Conservation (phyloP, 2,888 invertebrate species). For the Halictus ligatus region DNA sequence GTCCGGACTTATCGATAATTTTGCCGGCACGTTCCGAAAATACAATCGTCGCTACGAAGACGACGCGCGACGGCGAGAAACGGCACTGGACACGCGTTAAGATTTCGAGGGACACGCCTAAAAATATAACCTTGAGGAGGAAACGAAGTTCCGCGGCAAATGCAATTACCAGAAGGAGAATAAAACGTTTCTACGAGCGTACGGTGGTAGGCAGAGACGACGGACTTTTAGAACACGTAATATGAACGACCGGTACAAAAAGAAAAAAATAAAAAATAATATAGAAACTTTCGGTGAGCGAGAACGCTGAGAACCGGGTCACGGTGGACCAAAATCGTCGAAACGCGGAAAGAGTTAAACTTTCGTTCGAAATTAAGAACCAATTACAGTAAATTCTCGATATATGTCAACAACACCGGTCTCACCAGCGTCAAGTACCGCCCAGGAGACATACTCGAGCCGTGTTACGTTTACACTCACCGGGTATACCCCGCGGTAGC, state of each 20-base stretch:
- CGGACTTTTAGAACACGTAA: conserved; percentile 9
- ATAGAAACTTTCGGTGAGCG: conserved; percentile 17
- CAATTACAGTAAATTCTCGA: too few species aligned
- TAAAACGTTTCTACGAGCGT: conserved; percentile 21
- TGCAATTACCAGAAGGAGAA: conserved; percentile 41
- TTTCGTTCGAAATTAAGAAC: too few species aligned
- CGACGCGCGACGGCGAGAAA: conserved; percentile 18
- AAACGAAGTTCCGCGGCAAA: conserved; percentile 47
- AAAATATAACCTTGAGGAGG: conserved; percentile 44
- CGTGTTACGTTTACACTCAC: too few species aligned
- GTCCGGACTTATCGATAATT: background rate
- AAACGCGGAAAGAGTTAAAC: background rate
- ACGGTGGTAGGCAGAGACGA: background rate
- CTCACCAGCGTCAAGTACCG: too few species aligned
- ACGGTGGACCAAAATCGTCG: too few species aligned
- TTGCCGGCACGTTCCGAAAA: conserved; percentile 16
- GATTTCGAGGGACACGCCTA: conserved; percentile 34
- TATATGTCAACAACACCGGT: too few species aligned
- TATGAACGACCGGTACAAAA: background rate
- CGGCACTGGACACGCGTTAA: conserved; percentile 26
- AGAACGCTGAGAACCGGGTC: background rate
- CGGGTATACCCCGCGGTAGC: too few species aligned
- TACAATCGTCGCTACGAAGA: conserved; percentile 1
- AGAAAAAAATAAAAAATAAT: background rate
- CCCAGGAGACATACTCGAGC: too few species aligned